Evolutionary conservation across 2,113 vertebrate genomes (phyloP).

Genomic region (Chaetura pelagica): DNA sequence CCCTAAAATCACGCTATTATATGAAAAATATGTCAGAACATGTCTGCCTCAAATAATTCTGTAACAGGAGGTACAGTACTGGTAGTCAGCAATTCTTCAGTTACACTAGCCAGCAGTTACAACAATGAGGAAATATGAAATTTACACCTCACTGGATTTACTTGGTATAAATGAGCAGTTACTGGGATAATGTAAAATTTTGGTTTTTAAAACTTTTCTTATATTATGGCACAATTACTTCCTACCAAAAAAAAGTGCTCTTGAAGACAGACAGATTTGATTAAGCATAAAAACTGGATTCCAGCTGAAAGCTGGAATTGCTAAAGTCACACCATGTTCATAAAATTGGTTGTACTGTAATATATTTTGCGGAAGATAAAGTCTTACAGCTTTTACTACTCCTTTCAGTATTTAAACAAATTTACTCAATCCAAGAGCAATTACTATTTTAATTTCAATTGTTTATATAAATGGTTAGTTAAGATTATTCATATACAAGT

Average conservation of each 20-base stretch:
- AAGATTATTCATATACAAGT: conserved; percentile 49
- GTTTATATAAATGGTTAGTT: conserved; percentile 52
- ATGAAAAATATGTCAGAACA: background rate
- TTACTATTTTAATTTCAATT: conserved; percentile 52
- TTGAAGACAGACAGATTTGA: conserved; percentile 45
- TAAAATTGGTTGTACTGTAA: conserved; percentile 28
- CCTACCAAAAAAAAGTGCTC: background rate
- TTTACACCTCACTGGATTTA: conserved; percentile 47
- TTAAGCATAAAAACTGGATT: conserved; percentile 45
- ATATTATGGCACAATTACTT: conserved; percentile 43
- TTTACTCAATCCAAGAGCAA: conserved; percentile 27
- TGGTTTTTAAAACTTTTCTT: background rate
- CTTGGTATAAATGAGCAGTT: conserved; percentile 6
- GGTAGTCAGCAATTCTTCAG: background rate
- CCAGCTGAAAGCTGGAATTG: conserved; percentile 38
- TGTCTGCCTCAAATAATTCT: background rate
- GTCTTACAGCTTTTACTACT: conserved; percentile 8
- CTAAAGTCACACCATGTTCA: conserved; percentile 60
- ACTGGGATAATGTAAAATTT: background rate
- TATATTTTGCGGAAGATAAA: conserved; percentile 35
- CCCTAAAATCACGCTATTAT: background rate
- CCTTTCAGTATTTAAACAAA: conserved; percentile 41
- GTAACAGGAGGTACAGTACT: background rate
- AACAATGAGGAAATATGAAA: conserved; percentile 10
- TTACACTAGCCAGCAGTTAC: background rate